Evolutionary conservation across 2,888 invertebrate genomes (phyloP), one percentile per base, ranked within the genome.

Genomic region (Leptopilina myrica): DNA sequence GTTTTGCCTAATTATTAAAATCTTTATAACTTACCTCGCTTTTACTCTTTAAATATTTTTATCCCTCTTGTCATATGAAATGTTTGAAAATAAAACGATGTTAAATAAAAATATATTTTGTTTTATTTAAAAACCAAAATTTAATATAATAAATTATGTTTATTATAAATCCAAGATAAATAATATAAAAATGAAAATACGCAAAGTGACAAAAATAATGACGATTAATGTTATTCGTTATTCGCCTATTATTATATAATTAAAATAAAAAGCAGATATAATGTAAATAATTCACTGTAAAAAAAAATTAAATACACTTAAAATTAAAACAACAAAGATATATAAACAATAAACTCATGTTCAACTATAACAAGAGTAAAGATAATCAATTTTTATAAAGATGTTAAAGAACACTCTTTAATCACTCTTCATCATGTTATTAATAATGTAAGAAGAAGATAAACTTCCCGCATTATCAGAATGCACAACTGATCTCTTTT

Each of bases 231-330:
- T 20, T 26, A 20, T 26, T 14, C 26, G 14, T 20, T 26, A 8
- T 73, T 73, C 33, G n/a, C 33, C 53, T 5, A n/a, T 20, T 5
- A n/a, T 20, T 20, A 20, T 20, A 73, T 73, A 56, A 73, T 33
- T 12, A 73, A 73, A 73, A 73, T 33, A 73, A 73, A 73, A 73
- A 73, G 33, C n/a, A 56, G 33, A 73, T 73, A 56, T 73, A 73
- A 73, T 73, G 73, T 73, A 56, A 53, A 73, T 73, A 73, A 73
- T 73, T 49, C 56, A 73, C 73, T 56, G 5, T 43, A 43, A 43
- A 9, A 43, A 9, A 73, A 73, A 73, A 73, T 73, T 73, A 73
- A 73, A 73, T 73, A 40, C 73, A 59, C 26, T 49, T 49, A 14
- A 33, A 69, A 33, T 26, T 53, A 9, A 56, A 73, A 73, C 73